These are phyloP conservation scores for Bombylius discolor DNA, from an alignment of 2,888 invertebrate species.

Conservation along the genomic window DNA sequence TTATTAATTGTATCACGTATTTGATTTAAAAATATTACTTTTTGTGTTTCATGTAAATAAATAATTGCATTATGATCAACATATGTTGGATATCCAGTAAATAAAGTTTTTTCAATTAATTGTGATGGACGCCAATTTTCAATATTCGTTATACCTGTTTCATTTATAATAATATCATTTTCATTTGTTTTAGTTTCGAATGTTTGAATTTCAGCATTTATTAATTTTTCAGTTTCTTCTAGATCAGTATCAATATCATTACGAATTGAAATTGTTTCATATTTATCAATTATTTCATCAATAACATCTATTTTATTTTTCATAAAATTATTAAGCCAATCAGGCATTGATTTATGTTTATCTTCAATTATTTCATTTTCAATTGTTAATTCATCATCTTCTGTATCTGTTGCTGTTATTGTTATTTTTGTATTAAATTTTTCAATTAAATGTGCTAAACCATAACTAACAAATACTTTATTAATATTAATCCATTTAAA, in stretches of 20 bases:
- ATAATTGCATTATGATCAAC: constrained; percentile 45
- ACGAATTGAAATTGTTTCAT: constrained; percentile 11
- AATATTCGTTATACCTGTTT: constrained; percentile 16
- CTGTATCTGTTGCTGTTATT: background rate
- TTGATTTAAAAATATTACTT: constrained; percentile 33
- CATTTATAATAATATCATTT: background rate
- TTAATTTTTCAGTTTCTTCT: constrained; percentile 21
- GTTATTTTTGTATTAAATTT: constrained; percentile 21
- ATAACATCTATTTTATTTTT: background rate
- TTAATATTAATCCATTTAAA: constrained; percentile 55
- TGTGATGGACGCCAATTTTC: constrained; percentile 49
- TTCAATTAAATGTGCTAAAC: constrained; percentile 39
- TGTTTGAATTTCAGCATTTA: background rate
- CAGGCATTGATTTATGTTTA: background rate
- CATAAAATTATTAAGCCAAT: background rate
- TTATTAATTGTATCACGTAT: constrained; percentile 41
- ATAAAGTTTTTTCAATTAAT: constrained; percentile 39
- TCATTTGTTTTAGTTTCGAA: background rate
- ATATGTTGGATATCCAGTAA: constrained; percentile 49
- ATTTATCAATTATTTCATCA: background rate
- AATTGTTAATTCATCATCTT: background rate
- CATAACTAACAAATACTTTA: constrained; percentile 49
- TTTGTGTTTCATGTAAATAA: constrained; percentile 27
- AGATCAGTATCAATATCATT: constrained; percentile 2
- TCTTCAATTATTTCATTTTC: background rate